Conservation (phyloP, 2,113 vertebrate species). For the Eulemur rufifrons region DNA sequence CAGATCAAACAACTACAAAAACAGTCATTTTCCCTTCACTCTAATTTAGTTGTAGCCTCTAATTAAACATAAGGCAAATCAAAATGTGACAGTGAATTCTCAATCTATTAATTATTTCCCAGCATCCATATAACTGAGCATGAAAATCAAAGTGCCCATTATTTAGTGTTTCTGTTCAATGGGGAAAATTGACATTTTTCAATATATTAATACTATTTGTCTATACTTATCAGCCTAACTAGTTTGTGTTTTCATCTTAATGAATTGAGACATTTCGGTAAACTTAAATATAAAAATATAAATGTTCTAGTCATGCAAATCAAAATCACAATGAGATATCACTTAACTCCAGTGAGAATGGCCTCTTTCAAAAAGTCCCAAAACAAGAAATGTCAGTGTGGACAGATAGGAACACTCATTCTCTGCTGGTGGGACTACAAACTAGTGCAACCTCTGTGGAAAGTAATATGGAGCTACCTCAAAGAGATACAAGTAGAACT, state of each 20-base stretch:
- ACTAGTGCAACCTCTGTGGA: too few relatives aligned
- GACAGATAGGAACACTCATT: too few relatives aligned
- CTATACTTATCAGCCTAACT: background rate
- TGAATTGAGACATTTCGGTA: background rate
- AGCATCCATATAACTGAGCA: background rate
- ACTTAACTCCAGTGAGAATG: too few relatives aligned
- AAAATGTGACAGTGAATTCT: background rate
- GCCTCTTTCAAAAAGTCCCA: too few relatives aligned
- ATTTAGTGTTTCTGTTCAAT: background rate
- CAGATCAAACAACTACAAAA: background rate
- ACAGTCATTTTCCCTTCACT: background rate
- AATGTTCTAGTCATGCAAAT: too few relatives aligned
- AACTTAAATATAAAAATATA: background rate
- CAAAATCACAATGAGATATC: too few relatives aligned
- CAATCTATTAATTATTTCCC: background rate
- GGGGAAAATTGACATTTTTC: background rate
- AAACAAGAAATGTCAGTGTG: too few relatives aligned
- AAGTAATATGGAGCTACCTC: too few relatives aligned
- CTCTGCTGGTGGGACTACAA: too few relatives aligned
- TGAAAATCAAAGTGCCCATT: background rate
- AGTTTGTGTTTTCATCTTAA: background rate
- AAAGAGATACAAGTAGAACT: too few relatives aligned
- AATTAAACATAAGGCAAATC: background rate
- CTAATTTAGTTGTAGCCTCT: background rate
- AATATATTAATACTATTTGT: background rate